Evolutionary conservation across 2,113 vertebrate genomes (phyloP).

Genomic region (Trematocara zebra): DNA sequence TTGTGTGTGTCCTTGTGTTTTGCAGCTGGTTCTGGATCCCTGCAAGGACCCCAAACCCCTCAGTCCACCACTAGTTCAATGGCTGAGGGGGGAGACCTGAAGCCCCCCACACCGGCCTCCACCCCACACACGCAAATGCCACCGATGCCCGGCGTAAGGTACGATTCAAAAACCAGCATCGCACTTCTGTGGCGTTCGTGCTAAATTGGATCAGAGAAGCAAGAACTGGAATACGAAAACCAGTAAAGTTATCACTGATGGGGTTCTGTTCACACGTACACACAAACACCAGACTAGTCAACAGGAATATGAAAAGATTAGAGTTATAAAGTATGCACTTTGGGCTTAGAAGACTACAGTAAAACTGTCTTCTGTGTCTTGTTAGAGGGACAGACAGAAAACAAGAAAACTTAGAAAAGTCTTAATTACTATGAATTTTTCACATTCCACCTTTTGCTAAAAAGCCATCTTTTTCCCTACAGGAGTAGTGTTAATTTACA

Average conservation of each 20-base stretch:
- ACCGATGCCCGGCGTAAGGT: constrained; percentile 93
- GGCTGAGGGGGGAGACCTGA: constrained; percentile 96
- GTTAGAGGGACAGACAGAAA: not conserved
- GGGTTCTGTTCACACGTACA: not conserved
- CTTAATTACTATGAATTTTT: not conserved
- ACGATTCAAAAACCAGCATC: not conserved
- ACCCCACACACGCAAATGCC: constrained; percentile 96
- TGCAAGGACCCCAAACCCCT: constrained; percentile 97
- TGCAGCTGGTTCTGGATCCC: constrained; percentile 94
- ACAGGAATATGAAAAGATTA: not conserved
- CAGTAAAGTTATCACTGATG: not conserved
- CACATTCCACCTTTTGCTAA: not conserved
- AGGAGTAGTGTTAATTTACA: constrained; percentile 95
- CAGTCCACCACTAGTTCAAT: constrained; percentile 98
- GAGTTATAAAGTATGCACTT: not conserved
- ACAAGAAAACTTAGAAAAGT: not conserved
- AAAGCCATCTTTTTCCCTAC: not conserved
- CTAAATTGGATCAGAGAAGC: not conserved
- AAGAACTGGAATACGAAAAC: not conserved
- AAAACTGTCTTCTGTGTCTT: not conserved
- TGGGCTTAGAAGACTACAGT: not conserved
- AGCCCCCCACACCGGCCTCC: constrained; percentile 96
- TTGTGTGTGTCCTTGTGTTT: not conserved
- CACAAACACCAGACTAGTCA: not conserved
- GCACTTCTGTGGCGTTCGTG: not conserved